phyloP scores from a whole-genome alignment of 1,140 invertebrate genomes.

The Orchestia grillus region DNA sequence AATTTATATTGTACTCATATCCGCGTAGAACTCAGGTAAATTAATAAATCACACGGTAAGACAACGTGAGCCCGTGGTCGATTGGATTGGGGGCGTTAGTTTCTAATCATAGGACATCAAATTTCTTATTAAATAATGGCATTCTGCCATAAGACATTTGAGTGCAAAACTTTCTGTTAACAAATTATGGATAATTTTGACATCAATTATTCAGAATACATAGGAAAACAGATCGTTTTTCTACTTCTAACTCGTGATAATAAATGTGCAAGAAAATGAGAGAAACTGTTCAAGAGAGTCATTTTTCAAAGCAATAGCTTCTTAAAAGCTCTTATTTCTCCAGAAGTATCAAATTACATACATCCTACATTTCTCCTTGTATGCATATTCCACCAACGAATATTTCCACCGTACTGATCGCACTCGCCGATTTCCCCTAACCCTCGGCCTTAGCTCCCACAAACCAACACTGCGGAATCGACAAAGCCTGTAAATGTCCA shows the following conservation, averaged over 20 bases:
- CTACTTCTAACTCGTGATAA: neutral
- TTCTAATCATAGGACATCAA: too few species aligned
- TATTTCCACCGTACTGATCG: neutral
- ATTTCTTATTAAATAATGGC: too few species aligned
- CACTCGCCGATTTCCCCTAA: neutral
- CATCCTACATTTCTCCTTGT: neutral
- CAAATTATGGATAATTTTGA: neutral
- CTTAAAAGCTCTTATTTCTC: neutral
- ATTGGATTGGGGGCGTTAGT: too few species aligned
- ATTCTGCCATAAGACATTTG: too few species aligned
- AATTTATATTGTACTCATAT: too few species aligned
- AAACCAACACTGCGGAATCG: neutral
- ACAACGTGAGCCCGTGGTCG: too few species aligned
- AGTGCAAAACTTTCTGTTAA: too few species aligned
- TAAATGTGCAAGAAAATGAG: neutral
- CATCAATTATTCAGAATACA: neutral
- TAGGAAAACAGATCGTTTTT: neutral
- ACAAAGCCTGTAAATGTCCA: constrained; percentile 42
- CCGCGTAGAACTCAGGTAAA: too few species aligned
- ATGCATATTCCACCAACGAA: neutral
- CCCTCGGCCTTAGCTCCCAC: neutral
- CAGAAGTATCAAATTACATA: neutral
- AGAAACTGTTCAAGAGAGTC: neutral
- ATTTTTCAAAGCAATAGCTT: neutral
- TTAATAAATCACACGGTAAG: too few species aligned